Conservation (phyloP, 2,888 invertebrate species). For the Archips crataeganus region DNA sequence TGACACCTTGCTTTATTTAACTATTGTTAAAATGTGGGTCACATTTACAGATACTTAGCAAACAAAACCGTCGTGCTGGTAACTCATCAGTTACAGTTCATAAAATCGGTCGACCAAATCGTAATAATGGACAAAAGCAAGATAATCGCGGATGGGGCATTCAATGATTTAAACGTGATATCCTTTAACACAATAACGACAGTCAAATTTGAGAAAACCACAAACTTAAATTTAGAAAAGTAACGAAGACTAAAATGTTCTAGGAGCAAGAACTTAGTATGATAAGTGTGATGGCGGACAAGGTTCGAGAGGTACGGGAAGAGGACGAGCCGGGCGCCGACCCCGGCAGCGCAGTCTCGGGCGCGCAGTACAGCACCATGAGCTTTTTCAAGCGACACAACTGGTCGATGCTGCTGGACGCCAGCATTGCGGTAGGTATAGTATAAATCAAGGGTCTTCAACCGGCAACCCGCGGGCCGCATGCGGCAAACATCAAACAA, state of each 20-base stretch:
- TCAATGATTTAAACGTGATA: constrained; percentile 70
- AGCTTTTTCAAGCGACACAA: constrained; percentile 63
- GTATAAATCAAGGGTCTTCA: no score
- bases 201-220: not conserved
- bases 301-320: constrained; percentile 67
- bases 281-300: constrained; percentile 72
- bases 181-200: not conserved
- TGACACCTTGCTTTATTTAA: not conserved
- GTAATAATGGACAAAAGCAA: constrained; percentile 76
- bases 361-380: constrained; percentile 59
- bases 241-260: constrained; percentile 3
- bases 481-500: no score
- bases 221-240: not conserved
- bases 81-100: constrained; percentile 94
- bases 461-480: no score
- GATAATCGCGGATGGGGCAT: constrained; percentile 69
- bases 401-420: constrained; percentile 66
- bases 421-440: constrained; percentile 62
- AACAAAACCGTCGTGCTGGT: constrained; percentile 91
- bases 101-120: constrained; percentile 88
- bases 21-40: not conserved
- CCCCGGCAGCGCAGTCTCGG: constrained; percentile 54
- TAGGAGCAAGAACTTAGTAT: constrained; percentile 70
- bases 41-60: constrained; percentile 76
- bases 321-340: constrained; percentile 56